Evolutionary conservation across 2,888 invertebrate genomes (phyloP).

Genomic region (Tricholauxania praeusta): DNA sequence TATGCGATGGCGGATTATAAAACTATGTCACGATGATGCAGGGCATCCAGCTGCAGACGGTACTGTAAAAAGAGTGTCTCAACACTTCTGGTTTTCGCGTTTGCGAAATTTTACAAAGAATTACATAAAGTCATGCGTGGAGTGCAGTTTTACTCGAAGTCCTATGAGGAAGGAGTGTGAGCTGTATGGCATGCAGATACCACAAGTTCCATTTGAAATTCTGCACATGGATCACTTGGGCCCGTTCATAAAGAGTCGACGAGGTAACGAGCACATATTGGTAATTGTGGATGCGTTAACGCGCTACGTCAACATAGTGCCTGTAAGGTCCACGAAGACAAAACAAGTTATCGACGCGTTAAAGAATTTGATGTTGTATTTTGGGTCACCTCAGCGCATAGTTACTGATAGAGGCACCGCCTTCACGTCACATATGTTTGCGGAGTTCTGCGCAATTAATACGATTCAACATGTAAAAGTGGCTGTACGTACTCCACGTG

Average conservation of each 20-base stretch:
- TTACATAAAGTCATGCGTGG: slow-evolving; percentile 6
- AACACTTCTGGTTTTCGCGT: slow-evolving; percentile 8
- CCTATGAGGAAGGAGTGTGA: slow-evolving; percentile 7
- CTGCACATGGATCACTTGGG: slow-evolving; percentile 34
- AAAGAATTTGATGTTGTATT: slow-evolving; percentile 40
- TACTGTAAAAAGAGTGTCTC: background rate
- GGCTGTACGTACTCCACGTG: slow-evolving; percentile 41
- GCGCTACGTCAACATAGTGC: slow-evolving; percentile 32
- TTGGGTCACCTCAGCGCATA: too few relatives aligned
- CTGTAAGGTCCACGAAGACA: slow-evolving; percentile 45
- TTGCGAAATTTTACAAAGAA: slow-evolving; percentile 28
- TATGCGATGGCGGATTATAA: slow-evolving; percentile 8
- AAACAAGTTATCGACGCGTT: slow-evolving; percentile 36
- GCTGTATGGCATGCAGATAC: slow-evolving; percentile 25
- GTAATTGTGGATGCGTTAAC: slow-evolving; percentile 41
- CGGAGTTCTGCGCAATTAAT: slow-evolving; percentile 22
- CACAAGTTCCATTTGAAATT: slow-evolving; percentile 26
- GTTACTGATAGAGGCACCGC: too few relatives aligned
- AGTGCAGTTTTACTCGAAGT: slow-evolving; percentile 16
- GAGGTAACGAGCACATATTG: slow-evolving; percentile 37
- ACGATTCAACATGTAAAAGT: slow-evolving; percentile 43
- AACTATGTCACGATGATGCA: slow-evolving; percentile 20
- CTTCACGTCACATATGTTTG: too few relatives aligned
- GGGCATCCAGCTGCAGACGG: slow-evolving; percentile 18
- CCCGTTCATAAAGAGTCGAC: slow-evolving; percentile 26